phyloP scores from a whole-genome alignment of 2,888 invertebrate species.

The Ophion ventricosus region DNA sequence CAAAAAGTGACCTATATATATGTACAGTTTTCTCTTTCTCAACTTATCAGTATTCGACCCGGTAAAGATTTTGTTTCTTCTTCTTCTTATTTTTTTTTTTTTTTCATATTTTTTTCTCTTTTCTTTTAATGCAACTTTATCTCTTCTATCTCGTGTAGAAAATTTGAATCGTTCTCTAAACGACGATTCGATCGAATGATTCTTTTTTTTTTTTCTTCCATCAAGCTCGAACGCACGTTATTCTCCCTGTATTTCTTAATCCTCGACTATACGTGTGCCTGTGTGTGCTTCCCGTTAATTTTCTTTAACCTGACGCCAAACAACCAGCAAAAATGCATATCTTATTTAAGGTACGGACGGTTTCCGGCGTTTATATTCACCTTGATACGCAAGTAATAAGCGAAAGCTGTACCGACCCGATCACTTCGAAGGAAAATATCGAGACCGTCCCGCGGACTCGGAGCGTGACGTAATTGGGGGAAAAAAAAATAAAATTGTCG shows the following conservation, averaged over 20 bases:
- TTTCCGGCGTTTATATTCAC: slow-evolving; percentile 57
- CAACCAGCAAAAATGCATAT: slow-evolving; percentile 51
- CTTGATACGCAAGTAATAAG: slow-evolving; percentile 48
- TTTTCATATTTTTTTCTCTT: slow-evolving; percentile 21
- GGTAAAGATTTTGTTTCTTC: slow-evolving; percentile 45
- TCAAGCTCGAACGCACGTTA: slow-evolving; percentile 53
- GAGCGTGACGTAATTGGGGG: not conserved
- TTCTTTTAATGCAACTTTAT: slow-evolving; percentile 46
- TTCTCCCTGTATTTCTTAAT: slow-evolving; percentile 48
- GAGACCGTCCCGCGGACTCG: not conserved
- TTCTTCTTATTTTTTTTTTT: slow-evolving; percentile 28
- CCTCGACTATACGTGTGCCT: slow-evolving; percentile 38
- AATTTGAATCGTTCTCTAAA: slow-evolving; percentile 34
- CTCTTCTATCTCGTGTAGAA: slow-evolving; percentile 50
- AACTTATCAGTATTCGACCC: slow-evolving; percentile 26
- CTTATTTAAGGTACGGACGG: slow-evolving; percentile 55
- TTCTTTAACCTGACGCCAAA: slow-evolving; percentile 51
- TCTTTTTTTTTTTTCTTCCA: slow-evolving; percentile 11
- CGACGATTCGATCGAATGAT: slow-evolving; percentile 38
- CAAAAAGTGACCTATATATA: slow-evolving; percentile 57
- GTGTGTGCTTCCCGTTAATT: not conserved
- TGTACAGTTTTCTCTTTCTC: slow-evolving; percentile 50
- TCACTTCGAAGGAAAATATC: not conserved
- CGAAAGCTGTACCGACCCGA: slow-evolving; percentile 34
- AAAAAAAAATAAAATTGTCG: not conserved